Evolutionary conservation across 2,797 vertebrate species (phyloP), one percentile per base, ranked within the genome.

Genomic region (Manis crassicaudata): DNA sequence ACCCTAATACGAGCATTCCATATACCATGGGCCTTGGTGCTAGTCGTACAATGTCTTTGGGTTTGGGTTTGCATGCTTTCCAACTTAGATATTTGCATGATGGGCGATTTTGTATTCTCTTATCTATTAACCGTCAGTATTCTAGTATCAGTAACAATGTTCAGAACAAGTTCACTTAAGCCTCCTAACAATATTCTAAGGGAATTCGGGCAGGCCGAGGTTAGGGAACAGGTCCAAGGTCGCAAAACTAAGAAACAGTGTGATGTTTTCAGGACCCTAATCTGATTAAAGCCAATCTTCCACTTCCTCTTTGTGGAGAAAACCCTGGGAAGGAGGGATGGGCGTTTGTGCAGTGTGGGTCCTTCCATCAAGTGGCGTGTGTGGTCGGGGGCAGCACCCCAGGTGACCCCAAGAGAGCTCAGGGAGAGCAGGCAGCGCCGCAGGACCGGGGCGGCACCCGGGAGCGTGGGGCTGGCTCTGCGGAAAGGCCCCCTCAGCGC

Each of bases 331-430:
- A 76, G 27, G 46, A 21, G 29, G 46, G 29, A 40, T 67, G 35
- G 91, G n/a, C 40, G 1, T 17, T 6, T 50, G 32, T 14, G 20
- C 46, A 43, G 43, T 12, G 7, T 7, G 14, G 77, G n/a, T 52
- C 37, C 56, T 18, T 14, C 62, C 62, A n/a, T 79, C 23, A 9
- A 2, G 29, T 2, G 72, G 43, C 0, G 0, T 13, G 20, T 7
- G 68, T 23, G 32, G 40, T 70, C 40, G 25, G 46, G 12, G 12
- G 21, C 18, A 3, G 27, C 62, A 37, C 43, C 43, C 43, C 43
- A 46, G 43, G 43, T 46, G 46, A 46, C 12, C 52, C 13, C 12
- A 0, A 43, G 60, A n/a, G 25, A 56, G 35, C 95, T 72, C 43
- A 0, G 2, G 4, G 83, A 43, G 50, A 73, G 46, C 9, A 46